These are phyloP conservation scores for Dilophus febrilis DNA, from an alignment of 2,888 invertebrate genomes.

Conservation along the genomic window DNA sequence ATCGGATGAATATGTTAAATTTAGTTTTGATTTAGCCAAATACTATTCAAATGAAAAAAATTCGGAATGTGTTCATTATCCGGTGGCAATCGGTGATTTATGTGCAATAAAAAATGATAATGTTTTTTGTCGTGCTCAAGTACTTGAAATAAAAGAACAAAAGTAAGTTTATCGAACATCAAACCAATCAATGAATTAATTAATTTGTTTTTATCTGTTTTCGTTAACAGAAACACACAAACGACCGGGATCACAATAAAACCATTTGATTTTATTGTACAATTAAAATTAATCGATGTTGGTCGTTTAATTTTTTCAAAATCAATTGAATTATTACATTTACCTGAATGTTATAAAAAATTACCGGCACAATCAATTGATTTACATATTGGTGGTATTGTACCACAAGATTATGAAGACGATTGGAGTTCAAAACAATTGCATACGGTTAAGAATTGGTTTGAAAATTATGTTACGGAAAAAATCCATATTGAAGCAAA, in stretches of 20 bases:
- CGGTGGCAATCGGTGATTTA: constrained; percentile 36
- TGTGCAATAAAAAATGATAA: constrained; percentile 36
- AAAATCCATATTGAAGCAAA: constrained; percentile 21
- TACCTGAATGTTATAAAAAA: constrained; percentile 34
- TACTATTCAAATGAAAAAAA: constrained; percentile 16
- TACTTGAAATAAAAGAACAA: constrained; percentile 30
- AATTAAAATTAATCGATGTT: constrained; percentile 41
- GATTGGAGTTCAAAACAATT: constrained; percentile 34
- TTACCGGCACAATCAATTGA: constrained; percentile 34
- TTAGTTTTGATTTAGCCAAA: constrained; percentile 16
- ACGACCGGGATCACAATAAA: too few species aligned
- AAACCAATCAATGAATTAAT: too few species aligned
- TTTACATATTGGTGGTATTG: constrained; percentile 33
- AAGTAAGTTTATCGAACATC: constrained; percentile 17
- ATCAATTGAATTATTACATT: constrained; percentile 30
- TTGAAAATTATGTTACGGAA: constrained; percentile 15
- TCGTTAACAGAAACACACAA: too few species aligned
- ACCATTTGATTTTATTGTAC: too few species aligned
- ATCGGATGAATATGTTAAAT: constrained; percentile 15
- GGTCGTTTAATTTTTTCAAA: constrained; percentile 32
- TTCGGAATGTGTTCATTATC: constrained; percentile 13
- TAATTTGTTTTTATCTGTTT: neutral
- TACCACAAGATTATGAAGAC: constrained; percentile 36
- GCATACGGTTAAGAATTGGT: constrained; percentile 26
- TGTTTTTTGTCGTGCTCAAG: constrained; percentile 38